A percentile compares a stretch with the other conserved stretches of the same genome.
phyloP scores from a whole-genome alignment of 2,888 invertebrate genomes.

The Oscheius sp. region DNA sequence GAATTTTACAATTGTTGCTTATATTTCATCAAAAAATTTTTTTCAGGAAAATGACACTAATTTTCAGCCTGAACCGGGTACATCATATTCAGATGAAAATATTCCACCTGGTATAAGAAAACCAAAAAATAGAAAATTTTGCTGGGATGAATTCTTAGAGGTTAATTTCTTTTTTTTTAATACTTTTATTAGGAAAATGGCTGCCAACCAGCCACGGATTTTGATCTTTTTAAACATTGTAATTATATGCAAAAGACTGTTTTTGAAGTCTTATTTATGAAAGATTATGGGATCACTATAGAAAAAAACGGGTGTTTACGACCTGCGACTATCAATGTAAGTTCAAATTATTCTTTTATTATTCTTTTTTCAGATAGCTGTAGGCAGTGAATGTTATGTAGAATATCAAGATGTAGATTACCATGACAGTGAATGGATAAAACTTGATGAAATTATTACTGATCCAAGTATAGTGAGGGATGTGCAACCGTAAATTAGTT shows the following conservation, averaged over 20 bases:
- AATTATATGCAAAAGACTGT: not conserved
- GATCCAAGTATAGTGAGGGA: not conserved
- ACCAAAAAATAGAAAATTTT: not conserved
- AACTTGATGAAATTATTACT: not conserved
- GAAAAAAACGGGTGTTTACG: not conserved
- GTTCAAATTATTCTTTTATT: not conserved
- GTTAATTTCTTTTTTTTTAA: not conserved
- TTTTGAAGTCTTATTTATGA: constrained; percentile 6
- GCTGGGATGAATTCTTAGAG: constrained; percentile 1
- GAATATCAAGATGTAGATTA: constrained; percentile 16
- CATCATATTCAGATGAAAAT: not conserved
- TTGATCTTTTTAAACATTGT: not conserved
- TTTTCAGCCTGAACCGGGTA: constrained; percentile 10
- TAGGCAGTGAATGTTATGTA: constrained; percentile 1
- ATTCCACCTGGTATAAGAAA: not conserved
- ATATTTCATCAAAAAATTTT: no score
- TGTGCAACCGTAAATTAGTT: not conserved
- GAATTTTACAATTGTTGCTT: no score
- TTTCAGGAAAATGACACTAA: not conserved
- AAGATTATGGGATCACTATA: not conserved
- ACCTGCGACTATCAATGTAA: constrained; percentile 1
- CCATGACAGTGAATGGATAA: constrained; percentile 16
- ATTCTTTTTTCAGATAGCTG: not conserved
- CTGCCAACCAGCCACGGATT: not conserved
- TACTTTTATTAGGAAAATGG: not conserved